Base-by-base conservation (phyloP, 2,797 vertebrate species). In the Poecile montanus region DNA sequence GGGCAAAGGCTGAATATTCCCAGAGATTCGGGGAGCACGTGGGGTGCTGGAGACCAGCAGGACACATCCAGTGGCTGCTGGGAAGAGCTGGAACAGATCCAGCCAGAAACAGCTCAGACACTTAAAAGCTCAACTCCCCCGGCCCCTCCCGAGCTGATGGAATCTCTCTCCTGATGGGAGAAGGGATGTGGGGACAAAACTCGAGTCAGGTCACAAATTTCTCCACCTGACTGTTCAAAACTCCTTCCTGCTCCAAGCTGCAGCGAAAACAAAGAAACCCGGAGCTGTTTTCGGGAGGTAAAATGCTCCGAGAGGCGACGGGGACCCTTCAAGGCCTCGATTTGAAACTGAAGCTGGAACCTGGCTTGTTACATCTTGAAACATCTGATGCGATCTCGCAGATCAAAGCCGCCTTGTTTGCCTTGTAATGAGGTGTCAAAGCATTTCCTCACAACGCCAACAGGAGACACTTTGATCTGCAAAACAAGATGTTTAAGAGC, bases 361-460 rank as follows among this genome's bases (percentile, higher is more conserved):
- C 66, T 78, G 93, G 56, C 91, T 96, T 20, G 47, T 83, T 93
- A 96, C 93, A 94, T 81, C 82, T 78, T 32, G 94, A 78, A 96
- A 96, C 96, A 94, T 84, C 91, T n/a, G 88, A 91, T 84, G 88
- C 70, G 84, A 84, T 96, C 88, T 68, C 58, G 50, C 72, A 71
- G 94, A 96, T 96, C 95, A 96, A 96, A 96, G 95, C 66, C n/a
- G 65, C 70, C 94, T 93, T 88, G 94, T 92, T 94, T 84, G 90
- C 62, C 40, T 62, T 70, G 79, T 95, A 95, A 96, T 81, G 94
- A 96, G 92, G 90, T 96, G 96, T 94, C 95, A 94, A 65, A 90
- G 89, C 65, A 7, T 54, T 93, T 61, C 91, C 79, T 75, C 40
- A 72, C 87, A 72, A 51, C 85, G 26, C 68, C 72, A 50, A 80